Percentiles rank a stretch among this genome's conserved stretches.
phyloP scores from a whole-genome alignment of 2,888 invertebrate genomes.

The Drosophila borealis region DNA sequence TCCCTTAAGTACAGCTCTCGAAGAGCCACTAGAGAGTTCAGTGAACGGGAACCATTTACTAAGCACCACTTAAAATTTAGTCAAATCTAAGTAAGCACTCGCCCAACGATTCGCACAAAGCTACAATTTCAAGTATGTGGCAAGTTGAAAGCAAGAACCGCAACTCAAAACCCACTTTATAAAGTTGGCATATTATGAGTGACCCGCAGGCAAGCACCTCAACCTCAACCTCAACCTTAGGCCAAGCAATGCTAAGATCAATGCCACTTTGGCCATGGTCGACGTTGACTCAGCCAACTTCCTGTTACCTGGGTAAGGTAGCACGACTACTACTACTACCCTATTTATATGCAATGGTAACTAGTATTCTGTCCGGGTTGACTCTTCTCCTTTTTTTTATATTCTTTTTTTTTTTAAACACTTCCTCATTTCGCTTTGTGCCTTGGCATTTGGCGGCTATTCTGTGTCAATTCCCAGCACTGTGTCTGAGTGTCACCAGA shows the following conservation, averaged over 20 bases:
- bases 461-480: constrained; percentile 78
- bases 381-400: constrained; percentile 9
- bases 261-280: constrained; percentile 69
- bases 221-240: constrained; percentile 62
- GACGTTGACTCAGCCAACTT: constrained; percentile 60
- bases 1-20: constrained; percentile 23
- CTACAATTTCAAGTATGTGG: constrained; percentile 43
- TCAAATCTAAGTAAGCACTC: constrained; percentile 30
- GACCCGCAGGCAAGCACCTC: constrained; percentile 62
- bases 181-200: constrained; percentile 42
- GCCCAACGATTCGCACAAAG: constrained; percentile 29
- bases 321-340: constrained; percentile 69
- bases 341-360: constrained; percentile 58
- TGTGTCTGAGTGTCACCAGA: constrained; percentile 72
- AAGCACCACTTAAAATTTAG: constrained; percentile 54
- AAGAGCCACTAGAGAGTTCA: constrained; percentile 43
- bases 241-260: constrained; percentile 68
- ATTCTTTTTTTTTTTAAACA: constrained; percentile 56
- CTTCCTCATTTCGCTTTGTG: constrained; percentile 77
- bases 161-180: constrained; percentile 60
- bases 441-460: constrained; percentile 75
- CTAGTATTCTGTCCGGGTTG: constrained; percentile 23
- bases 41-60: constrained; percentile 44
- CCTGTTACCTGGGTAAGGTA: constrained; percentile 53
- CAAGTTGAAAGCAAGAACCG: constrained; percentile 32